Conservation (phyloP, 2,888 invertebrate genomes). For the Phaonia tiefii region DNA sequence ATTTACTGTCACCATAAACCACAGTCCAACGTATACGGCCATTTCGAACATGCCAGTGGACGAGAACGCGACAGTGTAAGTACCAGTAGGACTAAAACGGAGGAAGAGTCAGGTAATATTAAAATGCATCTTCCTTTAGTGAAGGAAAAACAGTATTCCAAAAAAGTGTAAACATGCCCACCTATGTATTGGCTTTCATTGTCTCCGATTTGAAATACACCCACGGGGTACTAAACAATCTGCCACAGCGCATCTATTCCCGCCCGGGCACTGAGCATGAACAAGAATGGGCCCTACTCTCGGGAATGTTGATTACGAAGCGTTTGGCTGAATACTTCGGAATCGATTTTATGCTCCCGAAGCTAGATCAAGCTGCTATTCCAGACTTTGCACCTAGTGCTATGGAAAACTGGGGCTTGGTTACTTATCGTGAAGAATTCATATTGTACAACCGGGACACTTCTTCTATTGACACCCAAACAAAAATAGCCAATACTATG, state of each 20-base stretch:
- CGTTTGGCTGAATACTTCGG: conserved; percentile 87
- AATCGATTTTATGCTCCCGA: conserved; percentile 87
- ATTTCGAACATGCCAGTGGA: conserved; percentile 81
- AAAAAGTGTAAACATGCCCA: conserved; percentile 85
- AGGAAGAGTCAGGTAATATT: neutral
- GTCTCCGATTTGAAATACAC: conserved; percentile 83
- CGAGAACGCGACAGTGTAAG: conserved; percentile 60
- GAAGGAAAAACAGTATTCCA: conserved; percentile 74
- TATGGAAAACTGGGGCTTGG: conserved; percentile 97
- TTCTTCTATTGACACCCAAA: conserved; percentile 75
- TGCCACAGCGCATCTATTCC: conserved; percentile 76
- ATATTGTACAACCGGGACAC: conserved; percentile 74
- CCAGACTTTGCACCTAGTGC: conserved; percentile 92
- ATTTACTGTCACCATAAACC: conserved; percentile 75
- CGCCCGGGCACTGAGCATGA: conserved; percentile 74
- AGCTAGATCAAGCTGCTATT: conserved; percentile 93
- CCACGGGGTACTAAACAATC: conserved; percentile 69
- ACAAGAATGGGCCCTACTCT: conserved; percentile 86
- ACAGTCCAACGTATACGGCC: conserved; percentile 74
- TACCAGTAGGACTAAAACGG: neutral
- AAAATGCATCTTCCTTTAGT: conserved; percentile 40
- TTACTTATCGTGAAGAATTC: conserved; percentile 82
- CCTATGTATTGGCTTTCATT: conserved; percentile 90
- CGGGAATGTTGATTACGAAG: conserved; percentile 86
- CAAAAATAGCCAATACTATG: conserved; percentile 82